Evolutionary conservation across 2,113 vertebrate species (phyloP).

Genomic region (Galbula dea): DNA sequence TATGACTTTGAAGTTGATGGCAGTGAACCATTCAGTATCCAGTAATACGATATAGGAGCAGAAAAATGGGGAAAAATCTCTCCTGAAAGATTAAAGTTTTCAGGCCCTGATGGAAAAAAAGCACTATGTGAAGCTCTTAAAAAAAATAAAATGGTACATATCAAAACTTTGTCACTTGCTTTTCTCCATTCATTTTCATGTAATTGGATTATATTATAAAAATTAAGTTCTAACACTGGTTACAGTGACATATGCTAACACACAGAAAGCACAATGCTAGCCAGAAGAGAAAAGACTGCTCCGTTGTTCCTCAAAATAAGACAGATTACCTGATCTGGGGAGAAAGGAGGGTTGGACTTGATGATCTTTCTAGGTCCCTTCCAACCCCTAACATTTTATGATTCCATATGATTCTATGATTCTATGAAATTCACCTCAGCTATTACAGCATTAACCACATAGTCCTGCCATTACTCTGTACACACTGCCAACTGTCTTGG

Average conservation of each 20-base stretch:
- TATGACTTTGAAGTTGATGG: background rate
- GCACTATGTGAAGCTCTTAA: background rate
- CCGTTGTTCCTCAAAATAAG: background rate
- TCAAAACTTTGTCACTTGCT: background rate
- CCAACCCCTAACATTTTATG: too few species aligned
- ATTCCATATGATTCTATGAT: too few species aligned
- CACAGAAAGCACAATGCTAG: background rate
- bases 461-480: background rate
- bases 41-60: background rate
- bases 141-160: background rate
- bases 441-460: background rate
- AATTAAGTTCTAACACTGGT: background rate
- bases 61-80: background rate
- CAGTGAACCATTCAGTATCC: background rate
- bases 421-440: background rate
- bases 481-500: background rate
- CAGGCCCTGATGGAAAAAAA: background rate
- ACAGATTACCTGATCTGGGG: background rate
- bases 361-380: too few species aligned
- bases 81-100: background rate
- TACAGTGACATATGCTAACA: background rate
- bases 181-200: background rate
- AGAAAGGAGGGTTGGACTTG: too few species aligned
- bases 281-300: background rate
- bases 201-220: background rate